Percentiles rank a stretch among this genome's conserved stretches.
These are phyloP conservation scores for Scelioninae gen. 1 DNA, from an alignment of 2,888 invertebrate genomes.

Conservation along the genomic window DNA sequence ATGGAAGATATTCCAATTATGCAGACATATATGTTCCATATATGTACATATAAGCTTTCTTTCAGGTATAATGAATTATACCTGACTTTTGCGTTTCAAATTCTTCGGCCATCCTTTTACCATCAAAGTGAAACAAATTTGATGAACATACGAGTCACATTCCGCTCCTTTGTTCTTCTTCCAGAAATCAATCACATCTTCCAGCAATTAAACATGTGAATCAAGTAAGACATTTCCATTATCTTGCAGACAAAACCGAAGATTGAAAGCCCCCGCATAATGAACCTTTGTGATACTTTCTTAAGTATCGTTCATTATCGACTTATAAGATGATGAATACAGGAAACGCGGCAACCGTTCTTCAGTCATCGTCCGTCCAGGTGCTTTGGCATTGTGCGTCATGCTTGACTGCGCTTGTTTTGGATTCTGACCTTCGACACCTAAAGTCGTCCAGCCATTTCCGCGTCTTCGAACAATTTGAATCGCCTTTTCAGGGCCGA, in stretches of 20 bases:
- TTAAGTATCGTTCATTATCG: slow-evolving; percentile 80
- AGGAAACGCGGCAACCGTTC: slow-evolving; percentile 80
- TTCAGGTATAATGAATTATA: too few relatives aligned
- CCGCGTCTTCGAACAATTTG: slow-evolving; percentile 58
- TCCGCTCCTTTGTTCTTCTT: slow-evolving; percentile 16
- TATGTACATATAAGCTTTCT: too few relatives aligned
- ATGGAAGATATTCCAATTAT: too few relatives aligned
- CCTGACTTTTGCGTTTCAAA: too few relatives aligned
- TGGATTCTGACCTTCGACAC: slow-evolving; percentile 71
- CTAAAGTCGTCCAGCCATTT: slow-evolving; percentile 70
- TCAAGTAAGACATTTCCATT: slow-evolving; percentile 26
- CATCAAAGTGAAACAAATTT: not conserved
- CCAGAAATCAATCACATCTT: slow-evolving; percentile 24
- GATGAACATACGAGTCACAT: not conserved
- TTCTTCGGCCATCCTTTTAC: too few relatives aligned
- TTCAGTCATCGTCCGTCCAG: slow-evolving; percentile 80
- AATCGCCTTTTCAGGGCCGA: slow-evolving; percentile 44
- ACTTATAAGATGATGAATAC: slow-evolving; percentile 77
- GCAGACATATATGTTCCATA: too few relatives aligned
- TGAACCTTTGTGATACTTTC: slow-evolving; percentile 59
- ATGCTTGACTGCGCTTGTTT: slow-evolving; percentile 68
- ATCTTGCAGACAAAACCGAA: slow-evolving; percentile 36
- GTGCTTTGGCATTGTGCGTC: slow-evolving; percentile 77
- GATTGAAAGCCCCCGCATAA: slow-evolving; percentile 35
- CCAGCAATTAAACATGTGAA: slow-evolving; percentile 26